Conservation (phyloP, 2,888 invertebrate genomes). For the Cryptocephalus primarius region DNA sequence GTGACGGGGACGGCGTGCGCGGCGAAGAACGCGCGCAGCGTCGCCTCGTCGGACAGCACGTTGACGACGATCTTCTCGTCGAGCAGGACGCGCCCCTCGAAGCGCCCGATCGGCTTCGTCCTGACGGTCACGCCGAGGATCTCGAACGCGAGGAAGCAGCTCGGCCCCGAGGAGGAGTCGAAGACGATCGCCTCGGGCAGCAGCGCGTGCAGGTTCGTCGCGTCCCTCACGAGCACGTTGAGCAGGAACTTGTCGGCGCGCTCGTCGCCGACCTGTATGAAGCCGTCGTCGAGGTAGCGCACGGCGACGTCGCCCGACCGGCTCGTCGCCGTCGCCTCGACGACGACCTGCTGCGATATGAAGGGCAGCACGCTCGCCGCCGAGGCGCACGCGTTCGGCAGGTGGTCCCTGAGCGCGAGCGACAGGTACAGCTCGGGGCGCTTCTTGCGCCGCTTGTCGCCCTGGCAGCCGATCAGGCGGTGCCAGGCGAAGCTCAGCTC, state of each 20-base stretch:
- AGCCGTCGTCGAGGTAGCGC: conserved; percentile 42
- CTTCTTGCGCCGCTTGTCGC: conserved; percentile 28
- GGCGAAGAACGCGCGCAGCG: conserved; percentile 25
- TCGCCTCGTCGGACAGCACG: conserved; percentile 21
- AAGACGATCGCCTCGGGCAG: conserved; percentile 31
- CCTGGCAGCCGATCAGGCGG: conserved; percentile 43
- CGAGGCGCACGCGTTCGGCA: conserved; percentile 28
- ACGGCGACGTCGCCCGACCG: conserved; percentile 26
- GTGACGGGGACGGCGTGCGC: conserved; percentile 23
- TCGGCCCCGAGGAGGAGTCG: conserved; percentile 19
- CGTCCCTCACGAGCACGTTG: conserved; percentile 44
- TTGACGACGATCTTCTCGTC: conserved; percentile 32
- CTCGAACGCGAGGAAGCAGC: conserved; percentile 27
- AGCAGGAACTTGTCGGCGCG: conserved; percentile 28
- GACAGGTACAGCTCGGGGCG: conserved; percentile 52
- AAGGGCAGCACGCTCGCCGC: conserved; percentile 18
- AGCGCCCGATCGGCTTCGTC: conserved; percentile 30
- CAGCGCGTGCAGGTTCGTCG: conserved; percentile 46
- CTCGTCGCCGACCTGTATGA: conserved; percentile 41
- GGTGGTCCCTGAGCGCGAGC: conserved; percentile 48
- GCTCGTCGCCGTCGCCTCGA: conserved; percentile 7
- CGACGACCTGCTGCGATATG: conserved; percentile 19
- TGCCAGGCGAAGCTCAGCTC: conserved; percentile 50
- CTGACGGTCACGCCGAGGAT: conserved; percentile 31
- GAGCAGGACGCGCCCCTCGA: conserved; percentile 21